Evolutionary conservation across 2,888 invertebrate genomes (phyloP), one percentile per base, ranked within the genome.

Genomic region (Cosmia pyralina): DNA sequence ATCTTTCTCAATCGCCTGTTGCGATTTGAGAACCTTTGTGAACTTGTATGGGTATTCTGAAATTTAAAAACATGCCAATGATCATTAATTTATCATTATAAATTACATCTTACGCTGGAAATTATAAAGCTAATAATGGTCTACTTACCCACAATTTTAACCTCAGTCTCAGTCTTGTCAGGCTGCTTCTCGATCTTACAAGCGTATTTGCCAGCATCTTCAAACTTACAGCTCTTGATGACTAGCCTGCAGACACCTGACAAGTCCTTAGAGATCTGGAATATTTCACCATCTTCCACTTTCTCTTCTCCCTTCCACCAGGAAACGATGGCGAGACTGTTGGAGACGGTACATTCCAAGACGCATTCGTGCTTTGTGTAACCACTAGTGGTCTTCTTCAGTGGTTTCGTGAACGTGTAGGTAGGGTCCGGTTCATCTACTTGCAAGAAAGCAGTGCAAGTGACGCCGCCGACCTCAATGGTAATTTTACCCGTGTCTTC

Each of bases 401-500:
- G 96, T 58, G 97, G 98, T 93, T 99, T 99, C 10, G 98, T 97
- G 96, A 99, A 99, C 77, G 97, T 97, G 92, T 99, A 99, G 19
- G 97, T 97, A 52, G 99, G 99, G 94, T 99, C 99, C 75, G 99
- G 98, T 94, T 99, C 99, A 90, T 99, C 99, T 38, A 99, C 99
- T 94, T 98, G 98, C 72, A 99, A 97, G 96, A 98, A 98, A 62
- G 98, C 99, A 34, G 98, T 98, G 86, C 98, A 98, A 69, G 97
- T 97, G 65, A 98, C 97, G 69, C 99, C 99, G 88, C 98, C 98
- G 87, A 99, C 98, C 96, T 99, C 99, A 88, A 99, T 98, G 0
- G 98, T 98, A 92, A 99, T 99, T 96, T 99, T 99, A 88, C 99
- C 99, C 85, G 98, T 98, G 93, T 99, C 99, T 88, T 99, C 99